A percentile compares a stretch with the other conserved stretches of the same genome.
Evolutionary conservation across 2,113 vertebrate species (phyloP).

Genomic region (Pandion haliaetus): DNA sequence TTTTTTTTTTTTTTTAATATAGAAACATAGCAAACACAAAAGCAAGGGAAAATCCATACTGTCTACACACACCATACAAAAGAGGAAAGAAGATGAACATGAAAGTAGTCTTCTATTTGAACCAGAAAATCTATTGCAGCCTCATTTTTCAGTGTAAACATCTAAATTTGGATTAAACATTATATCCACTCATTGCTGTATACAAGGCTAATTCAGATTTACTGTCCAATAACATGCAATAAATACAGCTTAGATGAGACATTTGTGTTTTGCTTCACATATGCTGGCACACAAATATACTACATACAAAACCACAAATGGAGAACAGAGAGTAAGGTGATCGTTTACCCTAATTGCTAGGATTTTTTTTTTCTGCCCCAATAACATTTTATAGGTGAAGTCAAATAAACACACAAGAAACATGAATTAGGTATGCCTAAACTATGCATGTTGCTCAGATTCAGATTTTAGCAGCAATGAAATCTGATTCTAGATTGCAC

Average conservation of each 20-base stretch:
- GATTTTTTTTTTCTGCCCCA: not conserved
- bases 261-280: not conserved
- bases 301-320: not conserved
- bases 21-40: not conserved
- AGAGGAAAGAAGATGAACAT: not conserved
- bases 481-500: not conserved
- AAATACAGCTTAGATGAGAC: not conserved
- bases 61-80: not conserved
- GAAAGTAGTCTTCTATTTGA: not conserved
- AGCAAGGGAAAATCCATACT: not conserved
- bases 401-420: not conserved
- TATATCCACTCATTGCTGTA: not conserved
- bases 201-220: not conserved
- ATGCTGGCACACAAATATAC: not conserved
- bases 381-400: not conserved
- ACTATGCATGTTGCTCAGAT: not conserved
- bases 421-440: not conserved
- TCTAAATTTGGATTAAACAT: not conserved
- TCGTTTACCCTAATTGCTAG: not conserved
- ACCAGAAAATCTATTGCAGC: not conserved
- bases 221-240: not conserved
- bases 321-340: not conserved
- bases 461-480: not conserved
- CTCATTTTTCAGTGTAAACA: not conserved
- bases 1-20: not conserved